Evolutionary conservation across 2,113 vertebrate species (phyloP).

Genomic region (Chlamydotis undulata): DNA sequence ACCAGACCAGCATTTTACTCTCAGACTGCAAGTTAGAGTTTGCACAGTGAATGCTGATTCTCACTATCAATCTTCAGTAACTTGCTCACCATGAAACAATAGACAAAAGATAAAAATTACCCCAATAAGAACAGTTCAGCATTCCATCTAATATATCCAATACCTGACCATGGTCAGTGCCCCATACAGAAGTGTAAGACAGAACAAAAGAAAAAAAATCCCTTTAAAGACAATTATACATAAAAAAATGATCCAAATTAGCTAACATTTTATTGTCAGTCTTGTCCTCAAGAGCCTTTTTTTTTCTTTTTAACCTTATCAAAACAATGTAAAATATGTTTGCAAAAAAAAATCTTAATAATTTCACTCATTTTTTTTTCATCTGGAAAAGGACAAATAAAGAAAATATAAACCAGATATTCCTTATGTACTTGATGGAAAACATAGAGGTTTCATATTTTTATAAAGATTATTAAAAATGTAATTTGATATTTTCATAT

Average conservation of each 20-base stretch:
- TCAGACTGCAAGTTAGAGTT: neutral
- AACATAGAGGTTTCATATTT: neutral
- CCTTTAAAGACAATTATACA: neutral
- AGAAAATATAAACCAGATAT: neutral
- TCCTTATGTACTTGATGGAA: neutral
- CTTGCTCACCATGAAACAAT: neutral
- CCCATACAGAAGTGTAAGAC: neutral
- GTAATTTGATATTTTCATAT: neutral
- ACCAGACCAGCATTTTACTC: neutral
- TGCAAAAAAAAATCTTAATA: neutral
- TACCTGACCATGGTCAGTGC: neutral
- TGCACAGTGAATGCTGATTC: neutral
- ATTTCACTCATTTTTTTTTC: neutral
- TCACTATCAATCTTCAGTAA: neutral
- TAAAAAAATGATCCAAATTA: neutral
- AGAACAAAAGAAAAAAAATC: neutral
- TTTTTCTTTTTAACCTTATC: neutral
- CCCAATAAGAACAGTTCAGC: neutral
- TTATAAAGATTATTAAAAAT: neutral
- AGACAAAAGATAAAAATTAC: neutral
- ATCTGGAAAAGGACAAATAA: neutral
- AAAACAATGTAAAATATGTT: neutral
- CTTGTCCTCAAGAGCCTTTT: neutral
- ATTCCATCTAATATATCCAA: neutral
- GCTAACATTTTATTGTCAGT: neutral